These are phyloP conservation scores for Porites evermanni DNA, from an alignment of 92 coral and sea anemone species.

Conservation along the genomic window DNA sequence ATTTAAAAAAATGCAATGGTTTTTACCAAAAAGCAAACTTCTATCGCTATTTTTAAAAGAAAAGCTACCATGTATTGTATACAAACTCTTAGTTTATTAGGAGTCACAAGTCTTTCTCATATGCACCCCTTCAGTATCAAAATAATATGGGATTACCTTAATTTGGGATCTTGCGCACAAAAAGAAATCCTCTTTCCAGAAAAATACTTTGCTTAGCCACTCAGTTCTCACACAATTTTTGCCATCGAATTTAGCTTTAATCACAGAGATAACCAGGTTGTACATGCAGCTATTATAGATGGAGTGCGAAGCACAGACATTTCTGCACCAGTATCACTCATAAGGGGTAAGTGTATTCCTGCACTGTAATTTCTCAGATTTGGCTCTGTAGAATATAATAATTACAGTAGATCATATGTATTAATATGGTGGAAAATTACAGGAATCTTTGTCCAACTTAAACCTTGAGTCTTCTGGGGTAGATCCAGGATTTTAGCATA, in stretches of 20 bases:
- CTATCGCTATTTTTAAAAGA: no score
- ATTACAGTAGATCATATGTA: constrained; percentile 1
- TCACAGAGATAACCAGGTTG: constrained; percentile 52
- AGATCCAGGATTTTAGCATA: no score
- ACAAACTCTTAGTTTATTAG: no score
- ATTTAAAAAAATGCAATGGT: no score
- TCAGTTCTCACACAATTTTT: constrained; percentile 35
- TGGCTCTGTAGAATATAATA: constrained; percentile 26
- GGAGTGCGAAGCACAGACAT: constrained; percentile 60
- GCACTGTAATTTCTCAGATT: constrained; percentile 27
- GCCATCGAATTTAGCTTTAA: constrained; percentile 43
- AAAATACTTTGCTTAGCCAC: background rate
- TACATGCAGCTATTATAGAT: constrained; percentile 38
- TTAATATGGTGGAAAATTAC: background rate
- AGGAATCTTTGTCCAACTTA: background rate
- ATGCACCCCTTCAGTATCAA: no score
- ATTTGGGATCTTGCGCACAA: no score
- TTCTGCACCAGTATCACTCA: constrained; percentile 55
- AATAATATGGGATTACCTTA: no score
- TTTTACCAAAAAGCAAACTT: no score
- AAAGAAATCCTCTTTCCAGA: no score
- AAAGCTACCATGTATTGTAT: no score
- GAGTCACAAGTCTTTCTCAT: no score
- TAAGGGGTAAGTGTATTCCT: constrained; percentile 43
- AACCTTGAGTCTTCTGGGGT: constrained; percentile 2